Evolutionary conservation across 2,797 vertebrate species (phyloP), one percentile per base, ranked within the genome.

Genomic region (Eulemur rubriventer): DNA sequence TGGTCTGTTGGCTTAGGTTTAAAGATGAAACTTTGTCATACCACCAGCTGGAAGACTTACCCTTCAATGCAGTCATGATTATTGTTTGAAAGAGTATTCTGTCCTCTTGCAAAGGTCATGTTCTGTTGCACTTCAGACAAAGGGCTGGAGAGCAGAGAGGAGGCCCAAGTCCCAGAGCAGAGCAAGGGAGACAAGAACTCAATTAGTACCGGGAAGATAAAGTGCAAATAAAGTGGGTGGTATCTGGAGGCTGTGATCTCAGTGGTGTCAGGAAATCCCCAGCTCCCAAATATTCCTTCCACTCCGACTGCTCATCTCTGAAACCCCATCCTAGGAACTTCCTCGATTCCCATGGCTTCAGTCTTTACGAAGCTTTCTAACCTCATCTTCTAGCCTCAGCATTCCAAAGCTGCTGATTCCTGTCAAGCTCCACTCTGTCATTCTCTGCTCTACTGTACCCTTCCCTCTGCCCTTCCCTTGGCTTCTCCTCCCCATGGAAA

Each of bases 21-120:
- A 75, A 92, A 91, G 65, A 78, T 59, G 43, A 84, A 89, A 69
- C 43, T 89, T 94, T 90, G 33, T 91, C 46, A 48, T 79, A 43
- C 28, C 38, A 52, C 13, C 67, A 22, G 30, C 46, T 57, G 61
- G 93, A n/a, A 91, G 26, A 30, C 2, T 7, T 9, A 43, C 13
- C 52, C 50, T 96, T n/a, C 73, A 52, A 26, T 3, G 55, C 1
- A 82, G 26, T 78, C 43, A n/a, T 13, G 33, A 22, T 48, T 48
- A 24, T 69, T 81, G 76, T 83, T n/a, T 17, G 4, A 59, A 73
- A 69, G 10, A 84, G 11, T 65, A 43, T 65, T 26, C 12, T 55
- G 18, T 84, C n/a, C 38, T 95, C 59, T 94, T 65, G 33, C 30
- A 76, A 91, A 90, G 26, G 46, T 81, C 84, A 9, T 24, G 4